These are phyloP conservation scores for Phrynocephalus vlangalii DNA, from an alignment of 2,797 vertebrate species.

Conservation along the genomic window DNA sequence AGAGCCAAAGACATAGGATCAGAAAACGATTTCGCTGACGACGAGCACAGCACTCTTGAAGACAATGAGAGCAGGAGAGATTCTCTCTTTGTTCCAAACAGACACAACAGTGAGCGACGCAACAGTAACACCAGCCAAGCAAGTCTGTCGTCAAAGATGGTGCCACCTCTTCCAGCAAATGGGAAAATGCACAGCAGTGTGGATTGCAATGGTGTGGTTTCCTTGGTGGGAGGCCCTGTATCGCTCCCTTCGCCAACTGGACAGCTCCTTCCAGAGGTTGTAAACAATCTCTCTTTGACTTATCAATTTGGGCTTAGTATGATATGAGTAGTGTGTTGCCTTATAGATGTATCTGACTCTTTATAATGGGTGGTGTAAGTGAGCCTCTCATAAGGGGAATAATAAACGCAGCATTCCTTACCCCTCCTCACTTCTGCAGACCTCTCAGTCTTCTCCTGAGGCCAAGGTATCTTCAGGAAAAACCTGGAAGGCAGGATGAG, in stretches of 20 bases:
- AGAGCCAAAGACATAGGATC: conserved; percentile 84
- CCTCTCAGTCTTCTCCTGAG: background rate
- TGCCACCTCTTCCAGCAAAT: conserved; percentile 82
- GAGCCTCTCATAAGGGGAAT: background rate
- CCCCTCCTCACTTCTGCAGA: background rate
- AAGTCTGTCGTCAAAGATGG: conserved; percentile 87
- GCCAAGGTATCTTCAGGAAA: background rate
- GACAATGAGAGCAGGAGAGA: conserved; percentile 86
- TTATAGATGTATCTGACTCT: background rate
- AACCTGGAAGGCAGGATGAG: background rate
- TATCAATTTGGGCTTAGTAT: conserved; percentile 67
- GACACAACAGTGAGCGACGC: conserved; percentile 82
- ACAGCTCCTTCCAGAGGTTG: conserved; percentile 88
- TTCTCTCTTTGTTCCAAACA: conserved; percentile 87
- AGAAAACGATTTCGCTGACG: conserved; percentile 92
- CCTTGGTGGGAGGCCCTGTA: conserved; percentile 87
- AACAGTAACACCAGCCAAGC: conserved; percentile 90
- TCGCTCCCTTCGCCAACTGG: conserved; percentile 87
- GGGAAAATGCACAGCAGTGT: conserved; percentile 92
- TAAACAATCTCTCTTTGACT: conserved; percentile 72
- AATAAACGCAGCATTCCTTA: too few relatives aligned
- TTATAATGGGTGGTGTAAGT: background rate
- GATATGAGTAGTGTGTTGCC: background rate
- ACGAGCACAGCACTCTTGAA: conserved; percentile 91
- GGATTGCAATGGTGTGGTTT: conserved; percentile 94